Evolutionary conservation across 2,797 vertebrate genomes (phyloP), one percentile per base, ranked within the genome.

Genomic region (Megalops cyprinoides): DNA sequence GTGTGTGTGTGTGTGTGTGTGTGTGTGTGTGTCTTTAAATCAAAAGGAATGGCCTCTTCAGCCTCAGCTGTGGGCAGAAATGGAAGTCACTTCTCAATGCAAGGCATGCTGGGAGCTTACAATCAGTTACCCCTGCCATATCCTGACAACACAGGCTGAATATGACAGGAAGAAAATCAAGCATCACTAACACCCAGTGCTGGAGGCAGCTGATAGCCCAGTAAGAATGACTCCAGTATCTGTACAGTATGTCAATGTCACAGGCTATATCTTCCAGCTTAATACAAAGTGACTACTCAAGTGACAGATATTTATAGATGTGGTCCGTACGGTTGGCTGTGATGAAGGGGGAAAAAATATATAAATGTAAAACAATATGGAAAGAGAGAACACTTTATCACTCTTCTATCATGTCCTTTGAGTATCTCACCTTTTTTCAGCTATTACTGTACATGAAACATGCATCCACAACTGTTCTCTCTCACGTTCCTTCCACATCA

Each of bases 241-340:
- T 37, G 23, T 18, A 56, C 28, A 34, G 49, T 77, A 37, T 79
- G 55, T 74, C 51, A 39, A 10, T 53, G 48, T 42, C 67, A 20
- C 37, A 31, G 65, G 34, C 67, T 69, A 18, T 55, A 37, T 79
- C 46, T n/a, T 39, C 34, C 48, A 79, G 62, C n/a, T 46, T 71
- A 56, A 73, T 79, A 79, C 67, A 42, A 71, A 39, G 34, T 25
- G 12, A 69, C 67, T 48, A 46, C 34, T 74, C 14, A 20, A 10
- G 46, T 23, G 48, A 39, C 65, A 44, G 67, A 74, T 74, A 79
- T 79, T 79, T 79, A 79, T 79, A 79, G 78, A 51, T 48, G 28
- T 44, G n/a, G 51, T 20, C 42, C 37, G 42, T 62, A 58, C 55
- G 55, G n/a, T 55, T 7, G 49, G 39, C 48, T n/a, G 65, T 79